phyloP scores from a whole-genome alignment of 2,113 vertebrate species.

The Solenodon paradoxus region DNA sequence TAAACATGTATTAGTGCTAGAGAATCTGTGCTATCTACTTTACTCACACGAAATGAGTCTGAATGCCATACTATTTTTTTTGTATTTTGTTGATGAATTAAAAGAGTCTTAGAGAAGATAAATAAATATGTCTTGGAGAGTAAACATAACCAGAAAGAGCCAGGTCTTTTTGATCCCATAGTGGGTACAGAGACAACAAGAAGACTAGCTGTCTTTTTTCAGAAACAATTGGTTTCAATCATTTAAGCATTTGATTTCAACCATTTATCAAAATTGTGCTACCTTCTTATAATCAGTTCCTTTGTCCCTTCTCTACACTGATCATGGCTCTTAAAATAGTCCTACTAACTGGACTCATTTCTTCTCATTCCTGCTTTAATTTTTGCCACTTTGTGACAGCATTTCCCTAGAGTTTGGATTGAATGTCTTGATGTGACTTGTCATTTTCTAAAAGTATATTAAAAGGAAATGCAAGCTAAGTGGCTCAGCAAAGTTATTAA shows the following conservation, averaged over 20 bases:
- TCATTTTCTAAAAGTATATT: neutral
- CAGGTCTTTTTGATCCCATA: neutral
- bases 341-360: neutral
- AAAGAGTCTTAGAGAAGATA: neutral
- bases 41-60: neutral
- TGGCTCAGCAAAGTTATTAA: neutral
- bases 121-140: neutral
- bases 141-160: neutral
- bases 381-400: neutral
- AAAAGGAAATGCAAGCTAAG: neutral
- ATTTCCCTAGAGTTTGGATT: neutral
- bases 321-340: neutral
- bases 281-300: neutral
- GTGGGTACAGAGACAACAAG: too few relatives aligned
- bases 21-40: neutral
- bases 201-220: neutral
- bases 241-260: neutral
- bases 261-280: neutral
- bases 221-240: too few relatives aligned
- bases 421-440: neutral
- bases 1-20: neutral
- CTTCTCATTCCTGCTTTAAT: neutral
- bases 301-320: neutral
- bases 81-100: slow-evolving; percentile 10
- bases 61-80: neutral